Evolutionary conservation across 2,797 vertebrate genomes (phyloP), one percentile per base, ranked within the genome.

Genomic region (Gymnocypris eckloni): DNA sequence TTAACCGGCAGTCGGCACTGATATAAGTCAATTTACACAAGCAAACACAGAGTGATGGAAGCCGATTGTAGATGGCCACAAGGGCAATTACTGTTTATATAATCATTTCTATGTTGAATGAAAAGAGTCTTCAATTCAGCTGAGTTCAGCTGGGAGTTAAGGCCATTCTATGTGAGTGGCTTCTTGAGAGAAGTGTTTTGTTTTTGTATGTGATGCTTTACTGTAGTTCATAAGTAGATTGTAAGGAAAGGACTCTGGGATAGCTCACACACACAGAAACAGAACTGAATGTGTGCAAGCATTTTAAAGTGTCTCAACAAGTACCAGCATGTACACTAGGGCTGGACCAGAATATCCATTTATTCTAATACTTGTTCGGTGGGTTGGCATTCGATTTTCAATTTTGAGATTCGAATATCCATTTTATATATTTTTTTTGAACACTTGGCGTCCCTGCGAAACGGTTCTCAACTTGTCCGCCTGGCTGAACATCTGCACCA

Each of bases 11-110:
- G 81, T 87, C 86, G 83, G 81, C 73, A 43, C 64, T 83, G 86
- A 87, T 87, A 83, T 37, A 83, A 83, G 66, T 87, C 86, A 71
- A 81, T 83, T 87, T 87, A 82, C 86, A 82, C 75, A 82, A 64
- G 66, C 73, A 64, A 81, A 83, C 80, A 59, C 66, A 11, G 56
- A 72, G 81, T 83, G 86, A 79, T 82, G 69, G 78, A 73, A 80
- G 56, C 67, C 4, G 56, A 81, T 86, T 86, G 69, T 86, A 61
- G 78, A 81, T 75, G 84, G 54, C 84, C 78, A 66, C 69, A 86
- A 81, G 78, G 78, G 69, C 84, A 81, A 66, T 50, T 33, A 54
- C 84, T 86, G 84, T 86, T 81, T 80, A 69, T 78, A 86, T 86
- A 86, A 86, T 81, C 78, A 86, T 86, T 86, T 81, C 84, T 64